Evolutionary conservation across 2,888 invertebrate genomes (phyloP).

Genomic region (Drosophila longiperda): DNA sequence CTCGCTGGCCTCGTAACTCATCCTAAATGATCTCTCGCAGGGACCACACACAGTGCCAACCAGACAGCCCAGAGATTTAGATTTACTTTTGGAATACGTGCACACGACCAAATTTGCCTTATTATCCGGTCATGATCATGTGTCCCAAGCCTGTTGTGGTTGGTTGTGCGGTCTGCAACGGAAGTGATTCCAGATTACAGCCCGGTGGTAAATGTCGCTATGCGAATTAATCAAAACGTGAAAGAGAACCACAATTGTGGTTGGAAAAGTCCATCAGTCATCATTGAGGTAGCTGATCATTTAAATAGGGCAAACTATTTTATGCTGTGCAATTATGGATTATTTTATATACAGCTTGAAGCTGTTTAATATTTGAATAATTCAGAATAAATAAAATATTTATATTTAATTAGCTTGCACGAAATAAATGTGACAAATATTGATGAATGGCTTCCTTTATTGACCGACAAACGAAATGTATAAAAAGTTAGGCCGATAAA

Average conservation of each 20-base stretch:
- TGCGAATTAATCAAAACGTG: constrained; percentile 55
- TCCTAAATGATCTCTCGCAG: constrained; percentile 62
- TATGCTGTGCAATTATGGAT: background rate
- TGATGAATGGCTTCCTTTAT: constrained; percentile 74
- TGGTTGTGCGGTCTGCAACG: constrained; percentile 44
- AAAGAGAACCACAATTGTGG: constrained; percentile 6
- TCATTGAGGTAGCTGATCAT: constrained; percentile 17
- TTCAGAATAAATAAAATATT: constrained; percentile 49
- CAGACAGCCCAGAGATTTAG: constrained; percentile 19
- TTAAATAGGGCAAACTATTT: background rate
- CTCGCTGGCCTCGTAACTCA: constrained; percentile 70
- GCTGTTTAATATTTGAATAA: constrained; percentile 18
- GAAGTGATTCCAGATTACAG: constrained; percentile 51
- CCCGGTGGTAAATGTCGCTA: constrained; percentile 29
- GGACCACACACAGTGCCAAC: constrained; percentile 38
- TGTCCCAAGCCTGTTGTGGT: constrained; percentile 22
- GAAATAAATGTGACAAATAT: constrained; percentile 57
- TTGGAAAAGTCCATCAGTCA: background rate
- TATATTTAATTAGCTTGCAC: constrained; percentile 64
- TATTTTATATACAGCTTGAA: background rate
- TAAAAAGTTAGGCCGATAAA: constrained; percentile 37
- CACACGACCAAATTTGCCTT: constrained; percentile 65
- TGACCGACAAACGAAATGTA: constrained; percentile 39
- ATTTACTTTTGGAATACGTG: constrained; percentile 52
- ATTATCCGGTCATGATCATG: constrained; percentile 61